Base-by-base conservation (phyloP, 1,140 invertebrate genomes). In the Cecropterus lyciades region DNA sequence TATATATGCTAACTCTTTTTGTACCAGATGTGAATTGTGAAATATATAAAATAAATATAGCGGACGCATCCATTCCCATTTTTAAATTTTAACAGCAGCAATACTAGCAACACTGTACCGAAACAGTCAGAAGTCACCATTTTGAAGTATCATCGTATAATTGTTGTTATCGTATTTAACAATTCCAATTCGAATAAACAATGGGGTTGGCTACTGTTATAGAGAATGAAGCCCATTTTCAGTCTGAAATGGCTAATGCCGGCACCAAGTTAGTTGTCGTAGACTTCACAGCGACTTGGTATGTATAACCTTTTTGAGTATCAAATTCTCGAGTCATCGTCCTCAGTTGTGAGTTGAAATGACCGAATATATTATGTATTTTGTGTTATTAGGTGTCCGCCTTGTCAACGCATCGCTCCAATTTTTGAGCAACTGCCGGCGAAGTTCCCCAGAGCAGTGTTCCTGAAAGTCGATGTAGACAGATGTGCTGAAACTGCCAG, bases 401-500 rank as follows among this genome's bases (percentile, higher is more conserved):
- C 98, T 0, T 99, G 98, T 85, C 96, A 96, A 79, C 94, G 95
- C 78, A 99, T 99, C 77, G 97, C 97, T 14, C 99, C 99, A 16
- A 89, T 97, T 17, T 99, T 98, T 91, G 96, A 98, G 67, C 95
- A 97, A 76, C 85, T 99, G 42, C 96, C 98, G 9, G 92, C 92
- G 3, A 97, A 97, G 88, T 99, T 98, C 91, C 94, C 96, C 0
- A 95, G 96, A 77, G 98, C 97, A 7, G 93, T 98, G 6, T 99
- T 99, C 86, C 89, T 99, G 0, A 99, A 99, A 93, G 96, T 99
- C 1, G 98, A 99, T 92, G 98, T 98, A 16, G 97, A 98, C 81
- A 95, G 96, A 79, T 98, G 97, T 79, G 95, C 95, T 48, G 97
- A 98, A 79, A 97, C 97, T 24, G 97, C 98, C 1, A 94, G 95